Conservation (phyloP, 2,797 vertebrate genomes). For the Brachyrhaphis roseni region DNA sequence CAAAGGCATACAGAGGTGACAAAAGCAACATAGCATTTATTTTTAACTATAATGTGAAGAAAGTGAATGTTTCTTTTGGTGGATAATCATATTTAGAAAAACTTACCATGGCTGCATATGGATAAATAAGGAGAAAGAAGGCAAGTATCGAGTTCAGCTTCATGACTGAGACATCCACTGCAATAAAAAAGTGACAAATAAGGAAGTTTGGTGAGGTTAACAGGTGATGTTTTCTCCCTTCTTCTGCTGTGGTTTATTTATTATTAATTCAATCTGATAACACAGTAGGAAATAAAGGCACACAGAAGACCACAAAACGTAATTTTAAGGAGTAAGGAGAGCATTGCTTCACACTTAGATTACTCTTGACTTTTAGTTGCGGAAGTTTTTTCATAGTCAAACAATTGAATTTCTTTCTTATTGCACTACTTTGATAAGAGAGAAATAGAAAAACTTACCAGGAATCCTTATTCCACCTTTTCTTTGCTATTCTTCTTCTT, state of each 20-base stretch:
- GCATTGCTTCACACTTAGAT: conserved; percentile 53
- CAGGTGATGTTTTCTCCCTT: conserved; percentile 6
- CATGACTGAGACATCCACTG: conserved; percentile 51
- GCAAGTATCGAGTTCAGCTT: conserved; percentile 44
- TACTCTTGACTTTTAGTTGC: conserved; percentile 43
- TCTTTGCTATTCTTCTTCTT: conserved; percentile 30
- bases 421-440: conserved; percentile 21
- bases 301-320: conserved; percentile 32
- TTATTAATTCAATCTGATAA: conserved; percentile 39
- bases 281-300: conserved; percentile 46
- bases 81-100: not conserved
- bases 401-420: conserved; percentile 40
- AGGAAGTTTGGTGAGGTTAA: not conserved
- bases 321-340: conserved; percentile 50
- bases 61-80: not conserved
- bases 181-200: conserved; percentile 1
- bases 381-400: conserved; percentile 53
- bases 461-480: conserved; percentile 42
- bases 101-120: conserved; percentile 64
- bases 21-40: not conserved
- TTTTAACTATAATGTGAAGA: not conserved
- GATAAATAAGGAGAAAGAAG: conserved; percentile 56
- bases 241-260: conserved; percentile 31
- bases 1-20: not conserved
- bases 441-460: conserved; percentile 64